phyloP scores from a whole-genome alignment of 2,113 vertebrate species.

The Columba livia region DNA sequence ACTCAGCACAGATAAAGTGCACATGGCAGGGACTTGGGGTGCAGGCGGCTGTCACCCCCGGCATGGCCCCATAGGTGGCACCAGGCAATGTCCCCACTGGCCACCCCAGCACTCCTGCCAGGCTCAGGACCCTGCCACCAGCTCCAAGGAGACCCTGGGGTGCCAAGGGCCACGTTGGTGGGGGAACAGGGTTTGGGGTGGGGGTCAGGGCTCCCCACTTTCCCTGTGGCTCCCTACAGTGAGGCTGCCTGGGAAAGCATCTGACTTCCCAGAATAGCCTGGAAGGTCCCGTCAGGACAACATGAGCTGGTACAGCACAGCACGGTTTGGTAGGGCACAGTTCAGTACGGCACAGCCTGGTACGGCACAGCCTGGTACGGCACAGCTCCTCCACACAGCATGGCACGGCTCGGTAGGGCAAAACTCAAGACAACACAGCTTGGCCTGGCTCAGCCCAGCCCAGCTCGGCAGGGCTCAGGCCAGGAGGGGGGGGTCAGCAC shows the following conservation, averaged over 20 bases:
- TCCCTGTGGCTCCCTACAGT: not conserved
- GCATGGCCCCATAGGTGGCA: rapidly evolving
- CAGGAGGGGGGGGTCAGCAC: rapidly evolving
- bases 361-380: not conserved
- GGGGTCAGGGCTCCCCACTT: not conserved
- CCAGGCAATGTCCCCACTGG: rapidly evolving
- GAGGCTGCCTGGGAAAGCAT: not conserved
- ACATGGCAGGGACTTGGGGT: rapidly evolving
- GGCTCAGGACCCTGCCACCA: not conserved
- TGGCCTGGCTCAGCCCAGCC: not conserved
- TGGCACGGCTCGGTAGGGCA: not conserved
- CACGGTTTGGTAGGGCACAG: not conserved
- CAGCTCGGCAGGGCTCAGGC: not conserved
- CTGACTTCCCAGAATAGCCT: not conserved
- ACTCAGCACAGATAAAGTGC: constrained; percentile 42
- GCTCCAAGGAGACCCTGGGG: rapidly evolving
- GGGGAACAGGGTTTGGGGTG: not conserved
- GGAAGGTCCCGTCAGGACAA: not conserved
- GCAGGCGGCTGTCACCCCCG: rapidly evolving
- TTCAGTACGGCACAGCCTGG: not conserved
- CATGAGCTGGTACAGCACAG: not conserved
- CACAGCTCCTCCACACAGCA: not conserved
- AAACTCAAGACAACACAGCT: not conserved
- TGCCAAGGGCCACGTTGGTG: not conserved
- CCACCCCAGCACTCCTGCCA: rapidly evolving